These are phyloP conservation scores for Graphium colonna DNA, from an alignment of 2,888 invertebrate species.

Conservation along the genomic window DNA sequence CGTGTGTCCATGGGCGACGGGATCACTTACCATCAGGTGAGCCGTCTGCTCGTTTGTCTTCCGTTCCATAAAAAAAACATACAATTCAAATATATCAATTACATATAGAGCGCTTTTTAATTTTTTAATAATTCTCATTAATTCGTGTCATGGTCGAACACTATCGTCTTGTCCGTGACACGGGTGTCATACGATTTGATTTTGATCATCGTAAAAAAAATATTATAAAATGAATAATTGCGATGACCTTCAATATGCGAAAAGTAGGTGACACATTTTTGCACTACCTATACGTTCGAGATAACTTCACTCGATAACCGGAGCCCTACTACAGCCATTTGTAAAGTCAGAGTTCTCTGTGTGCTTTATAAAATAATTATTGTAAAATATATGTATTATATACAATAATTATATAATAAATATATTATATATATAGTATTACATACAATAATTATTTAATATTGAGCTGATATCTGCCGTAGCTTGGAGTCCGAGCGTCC, in stretches of 20 bases:
- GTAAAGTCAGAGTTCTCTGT: conserved; percentile 22
- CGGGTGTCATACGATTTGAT: conserved; percentile 46
- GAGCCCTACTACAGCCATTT: conserved; percentile 32
- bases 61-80: too few species aligned
- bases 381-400: neutral
- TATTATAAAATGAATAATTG: conserved; percentile 50
- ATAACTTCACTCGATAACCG: conserved; percentile 35
- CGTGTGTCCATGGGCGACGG: too few species aligned
- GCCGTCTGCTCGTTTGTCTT: too few species aligned
- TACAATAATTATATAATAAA: too few species aligned
- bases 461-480: too few species aligned
- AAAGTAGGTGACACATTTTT: conserved; percentile 67
- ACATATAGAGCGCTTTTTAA: conserved; percentile 7
- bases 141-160: conserved; percentile 37
- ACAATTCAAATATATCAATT: neutral
- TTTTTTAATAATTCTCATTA: conserved; percentile 21
- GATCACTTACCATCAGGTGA: too few species aligned
- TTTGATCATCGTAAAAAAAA: conserved; percentile 51
- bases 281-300: conserved; percentile 32
- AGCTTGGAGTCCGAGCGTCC: too few species aligned
- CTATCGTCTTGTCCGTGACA: conserved; percentile 63
- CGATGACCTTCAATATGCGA: conserved; percentile 66
- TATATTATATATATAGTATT: too few species aligned
- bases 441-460: too few species aligned
- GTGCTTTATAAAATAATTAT: conserved; percentile 16